Conservation (phyloP, 2,113 vertebrate genomes). For the Bufo bufo region DNA sequence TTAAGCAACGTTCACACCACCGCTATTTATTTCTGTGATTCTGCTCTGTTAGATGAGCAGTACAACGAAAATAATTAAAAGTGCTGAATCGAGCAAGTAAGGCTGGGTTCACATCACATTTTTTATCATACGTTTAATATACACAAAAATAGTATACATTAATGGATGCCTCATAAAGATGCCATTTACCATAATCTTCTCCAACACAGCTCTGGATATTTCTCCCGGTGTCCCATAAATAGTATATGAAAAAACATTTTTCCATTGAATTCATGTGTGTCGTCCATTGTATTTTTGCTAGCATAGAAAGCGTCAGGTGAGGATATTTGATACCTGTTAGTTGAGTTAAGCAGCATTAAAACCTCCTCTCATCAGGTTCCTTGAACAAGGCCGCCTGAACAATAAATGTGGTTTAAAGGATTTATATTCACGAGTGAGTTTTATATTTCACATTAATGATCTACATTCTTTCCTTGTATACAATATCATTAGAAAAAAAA, state of each 20-base stretch:
- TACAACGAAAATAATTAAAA: no score
- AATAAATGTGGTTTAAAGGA: constrained; percentile 33
- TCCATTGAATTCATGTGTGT: not conserved
- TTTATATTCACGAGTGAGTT: constrained; percentile 19
- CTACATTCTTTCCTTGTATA: constrained; percentile 31
- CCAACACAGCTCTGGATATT: not conserved
- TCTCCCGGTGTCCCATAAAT: not conserved
- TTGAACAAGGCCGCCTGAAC: constrained; percentile 25
- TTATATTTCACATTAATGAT: constrained; percentile 22
- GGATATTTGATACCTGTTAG: constrained; percentile 17
- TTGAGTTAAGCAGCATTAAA: constrained; percentile 26
- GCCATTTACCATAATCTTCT: not conserved
- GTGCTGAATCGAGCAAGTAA: no score
- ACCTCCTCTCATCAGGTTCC: constrained; percentile 7
- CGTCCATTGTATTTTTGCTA: constrained; percentile 8
- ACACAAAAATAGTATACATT: no score
- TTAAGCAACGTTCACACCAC: no score
- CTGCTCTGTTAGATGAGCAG: no score
- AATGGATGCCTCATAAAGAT: no score
- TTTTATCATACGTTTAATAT: no score
- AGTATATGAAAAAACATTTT: not conserved
- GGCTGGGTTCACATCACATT: no score
- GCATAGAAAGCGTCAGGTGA: constrained; percentile 30
- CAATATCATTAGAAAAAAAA: not conserved
- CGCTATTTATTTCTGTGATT: no score